Evolutionary conservation across 2,113 vertebrate genomes (phyloP), one percentile per base, ranked within the genome.

Genomic region (Hyperopisus bebe): DNA sequence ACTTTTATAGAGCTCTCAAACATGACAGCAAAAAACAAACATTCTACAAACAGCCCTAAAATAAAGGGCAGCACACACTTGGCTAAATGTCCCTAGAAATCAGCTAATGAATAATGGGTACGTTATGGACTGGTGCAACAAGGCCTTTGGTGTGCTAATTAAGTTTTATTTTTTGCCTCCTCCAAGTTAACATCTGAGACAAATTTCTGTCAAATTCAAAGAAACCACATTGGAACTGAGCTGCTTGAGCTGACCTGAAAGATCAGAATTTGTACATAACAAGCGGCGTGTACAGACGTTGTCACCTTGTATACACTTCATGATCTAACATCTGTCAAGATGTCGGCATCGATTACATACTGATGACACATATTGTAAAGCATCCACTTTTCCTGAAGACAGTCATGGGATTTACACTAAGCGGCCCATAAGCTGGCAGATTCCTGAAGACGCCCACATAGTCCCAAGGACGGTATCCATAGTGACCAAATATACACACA

Each of bases 361-460:
- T 17, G 24, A 53, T 53, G 24, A 53, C n/a, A 53, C 27, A 35
- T 19, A 53, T 55, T 87, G 85, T 21, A 7, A 87, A 53, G 44
- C 31, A 53, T 87, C 50, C 48, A 19, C 39, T 53, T 87, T 31
- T 87, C 50, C 27, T 55, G 50, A 31, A 21, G 15, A 35, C 47
- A 53, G 47, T 87, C 50, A 53, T 87, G 85, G 47, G n/a, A 87
- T 53, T 55, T 87, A 87, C 50, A 88, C 87, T 44, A 27, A 66
- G 35, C 35, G 53, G 55, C 21, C 53, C 21, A 9, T 46, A 46
- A 88, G 21, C 55, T 66, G 35, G 17, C 35, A 44, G 55, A 62
- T 66, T 66, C 55, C 87, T 17, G 9, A 62, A 3, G 5, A 55
- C 24, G 27, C 77, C 80, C 50, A 84, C 80, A 47, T 88, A 84